Evolutionary conservation across 2,797 vertebrate species (phyloP), one percentile per base, ranked within the genome.

Genomic region (Esox lucius): DNA sequence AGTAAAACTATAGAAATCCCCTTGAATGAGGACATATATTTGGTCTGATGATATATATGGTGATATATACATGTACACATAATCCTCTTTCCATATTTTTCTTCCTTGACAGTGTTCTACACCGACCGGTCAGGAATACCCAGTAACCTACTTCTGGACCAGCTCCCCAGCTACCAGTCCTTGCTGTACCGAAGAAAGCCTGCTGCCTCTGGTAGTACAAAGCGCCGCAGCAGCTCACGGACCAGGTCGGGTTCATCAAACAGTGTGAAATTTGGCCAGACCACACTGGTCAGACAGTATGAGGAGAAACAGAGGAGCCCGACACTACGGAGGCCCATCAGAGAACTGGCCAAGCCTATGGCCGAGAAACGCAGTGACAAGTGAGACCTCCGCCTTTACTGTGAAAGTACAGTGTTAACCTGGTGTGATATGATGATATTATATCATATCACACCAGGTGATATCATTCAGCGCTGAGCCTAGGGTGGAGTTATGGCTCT

Each of bases 161-260:
- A 99, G 91, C 84, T 98, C 48, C 97, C 97, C 78, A 99, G 97
- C 85, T 98, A 95, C 90, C 95, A 86, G 87, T 95, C 96, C 0
- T 87, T 95, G 66, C 89, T 95, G 39, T 93, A 96, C 81, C 93
- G 94, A 59, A 94, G 92, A 73, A 95, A 92, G 81, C 81, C 91
- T 0, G 86, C 90, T 0, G 1, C 48, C 1, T 28, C 51, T 13
- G 42, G 28, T 24, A 84, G 74, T 68, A 76, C 85, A 64, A 94
- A 91, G 78, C 88, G 86, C 17, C 91, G 83, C 64, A 70, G 72
- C 77, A 91, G 86, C 81, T 80, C 78, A 4, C 85, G 89, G 75
- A 9, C 17, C 0, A 81, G 89, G 16, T 35, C 83, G 0, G 70
- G 84, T 49, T 92, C 93, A 2, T 80, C 86, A 0, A 75, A 81